These are phyloP conservation scores for Amorpha juglandis DNA, from an alignment of 2,888 invertebrate species.

Conservation along the genomic window DNA sequence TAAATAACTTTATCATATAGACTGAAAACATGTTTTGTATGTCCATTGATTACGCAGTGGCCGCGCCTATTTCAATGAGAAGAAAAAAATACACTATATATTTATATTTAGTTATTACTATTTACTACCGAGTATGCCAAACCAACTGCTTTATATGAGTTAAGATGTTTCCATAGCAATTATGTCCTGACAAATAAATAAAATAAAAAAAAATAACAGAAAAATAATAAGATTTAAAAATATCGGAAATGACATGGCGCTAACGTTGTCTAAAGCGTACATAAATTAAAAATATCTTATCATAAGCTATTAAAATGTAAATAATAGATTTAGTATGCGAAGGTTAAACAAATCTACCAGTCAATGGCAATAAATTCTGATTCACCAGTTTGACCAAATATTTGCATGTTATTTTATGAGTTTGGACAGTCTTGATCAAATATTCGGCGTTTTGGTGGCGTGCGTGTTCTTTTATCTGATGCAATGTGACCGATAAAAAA, in stretches of 20 bases:
- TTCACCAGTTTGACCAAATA: background rate
- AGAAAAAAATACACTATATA: background rate
- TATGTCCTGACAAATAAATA: too few species aligned
- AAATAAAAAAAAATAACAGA: background rate
- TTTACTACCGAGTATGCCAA: too few species aligned
- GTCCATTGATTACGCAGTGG: background rate
- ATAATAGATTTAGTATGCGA: background rate
- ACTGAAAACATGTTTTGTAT: constrained; percentile 7
- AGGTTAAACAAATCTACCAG: background rate
- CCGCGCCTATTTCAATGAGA: background rate
- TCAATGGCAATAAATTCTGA: constrained; percentile 13
- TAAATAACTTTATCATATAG: background rate
- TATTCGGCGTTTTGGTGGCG: background rate
- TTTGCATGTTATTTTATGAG: background rate
- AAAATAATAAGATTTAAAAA: background rate
- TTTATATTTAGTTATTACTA: too few species aligned
- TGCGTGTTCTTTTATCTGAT: background rate
- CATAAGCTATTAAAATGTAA: background rate
- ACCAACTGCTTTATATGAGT: too few species aligned
- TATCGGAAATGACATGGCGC: background rate
- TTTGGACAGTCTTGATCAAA: constrained; percentile 1
- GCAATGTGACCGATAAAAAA: constrained; percentile 20
- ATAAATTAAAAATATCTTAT: background rate
- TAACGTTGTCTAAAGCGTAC: background rate
- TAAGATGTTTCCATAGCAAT: too few species aligned